Percentiles rank a stretch among this genome's conserved stretches.
Conservation (phyloP, 1,140 invertebrate species). For the Pararge aegeria region DNA sequence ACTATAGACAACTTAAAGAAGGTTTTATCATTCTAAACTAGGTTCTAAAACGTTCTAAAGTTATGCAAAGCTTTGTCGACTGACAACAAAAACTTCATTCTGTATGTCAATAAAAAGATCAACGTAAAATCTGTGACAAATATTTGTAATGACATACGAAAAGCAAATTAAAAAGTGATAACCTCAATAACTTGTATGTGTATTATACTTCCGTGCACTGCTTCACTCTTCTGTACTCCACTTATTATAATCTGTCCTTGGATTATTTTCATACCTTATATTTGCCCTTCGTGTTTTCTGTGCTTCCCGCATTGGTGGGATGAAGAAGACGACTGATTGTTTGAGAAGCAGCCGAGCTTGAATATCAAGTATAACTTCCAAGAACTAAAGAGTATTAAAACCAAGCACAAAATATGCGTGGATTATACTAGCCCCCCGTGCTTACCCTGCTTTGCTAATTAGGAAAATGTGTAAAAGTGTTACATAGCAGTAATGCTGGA, state of each 20-base stretch:
- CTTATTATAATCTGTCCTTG: slow-evolving; percentile 4
- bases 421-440: neutral
- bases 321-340: too few relatives aligned
- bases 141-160: too few relatives aligned
- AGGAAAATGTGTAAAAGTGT: too few relatives aligned
- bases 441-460: too few relatives aligned
- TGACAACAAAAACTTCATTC: neutral
- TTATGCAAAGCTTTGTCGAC: neutral
- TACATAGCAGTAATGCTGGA: too few relatives aligned
- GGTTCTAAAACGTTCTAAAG: too few relatives aligned
- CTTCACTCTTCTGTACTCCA: neutral
- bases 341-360: too few relatives aligned
- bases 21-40: neutral
- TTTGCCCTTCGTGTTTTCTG: neutral
- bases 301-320: neutral
- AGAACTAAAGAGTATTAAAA: neutral
- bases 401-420: neutral
- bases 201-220: neutral
- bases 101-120: neutral
- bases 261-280: neutral
- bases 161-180: too few relatives aligned
- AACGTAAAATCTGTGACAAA: too few relatives aligned
- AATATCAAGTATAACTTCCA: neutral
- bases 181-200: neutral
- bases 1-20: too few relatives aligned